Evolutionary conservation across 2,113 vertebrate genomes (phyloP), one percentile per base, ranked within the genome.

Genomic region (Megaptera novaeangliae): DNA sequence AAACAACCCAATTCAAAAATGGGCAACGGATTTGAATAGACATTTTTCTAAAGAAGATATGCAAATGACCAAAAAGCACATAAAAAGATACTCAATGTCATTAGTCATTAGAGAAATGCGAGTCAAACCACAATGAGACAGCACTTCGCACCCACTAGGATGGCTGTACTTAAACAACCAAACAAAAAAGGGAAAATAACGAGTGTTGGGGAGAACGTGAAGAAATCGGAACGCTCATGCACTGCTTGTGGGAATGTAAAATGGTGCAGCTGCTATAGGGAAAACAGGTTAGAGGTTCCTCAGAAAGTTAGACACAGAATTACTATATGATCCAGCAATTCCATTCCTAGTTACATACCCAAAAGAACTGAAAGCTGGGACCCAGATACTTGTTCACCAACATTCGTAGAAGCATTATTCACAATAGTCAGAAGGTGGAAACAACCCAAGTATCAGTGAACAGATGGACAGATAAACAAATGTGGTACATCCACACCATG

Each of bases 341-440:
- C 75, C 44, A 31, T 10, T 44, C 14, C 75, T 44, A 21, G 84
- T 46, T 41, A 15, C 3, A 3, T 0, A 4, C 71, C 34, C 27
- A 8, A 2, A 39, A 36, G 74, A 31, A 27, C 0, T 9, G 75
- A 74, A 82, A 55, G 46, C 57, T 14, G 5, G 23, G 31, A 29
- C 44, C 25, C 82, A 31, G 41, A 55, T 4, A 14, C 59, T 6
- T 90, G 29, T 12, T 7, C 34, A 14, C 57, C 23, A 10, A 18
- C 3, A 17, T 34, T 39, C 34, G 2, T 0, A 1, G 69, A 8
- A 21, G 63, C 39, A 1, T 13, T 15, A 21, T 4, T 59, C 61
- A 78, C 91, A 5, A 4, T 0, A 20, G 12, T 59, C 57, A 5
- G 29, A 44, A 72, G 64, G 31, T 23, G 27, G 41, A 52, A 66